Percentiles rank a stretch among this genome's conserved stretches.
Evolutionary conservation across 2,113 vertebrate genomes (phyloP).

Genomic region (Oryzias melastigma): DNA sequence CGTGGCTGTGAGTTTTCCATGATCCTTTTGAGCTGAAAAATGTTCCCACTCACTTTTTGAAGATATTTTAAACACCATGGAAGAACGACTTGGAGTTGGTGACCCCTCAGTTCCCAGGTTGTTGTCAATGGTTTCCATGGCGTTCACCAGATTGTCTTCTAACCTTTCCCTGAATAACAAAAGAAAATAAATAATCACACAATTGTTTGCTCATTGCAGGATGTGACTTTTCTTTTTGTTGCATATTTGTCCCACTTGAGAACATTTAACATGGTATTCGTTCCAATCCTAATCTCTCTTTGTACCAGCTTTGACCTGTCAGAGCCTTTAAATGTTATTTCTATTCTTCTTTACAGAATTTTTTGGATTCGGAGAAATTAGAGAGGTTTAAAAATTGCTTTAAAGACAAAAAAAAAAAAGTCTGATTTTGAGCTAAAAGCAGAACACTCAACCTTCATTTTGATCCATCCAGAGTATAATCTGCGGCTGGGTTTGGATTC

Average conservation of each 20-base stretch:
- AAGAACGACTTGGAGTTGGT: slow-evolving; percentile 50
- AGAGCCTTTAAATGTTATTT: no score
- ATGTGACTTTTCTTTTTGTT: background rate
- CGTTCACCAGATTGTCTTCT: slow-evolving; percentile 77
- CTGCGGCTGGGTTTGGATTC: no score
- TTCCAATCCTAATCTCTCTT: no score
- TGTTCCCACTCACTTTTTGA: slow-evolving; percentile 82
- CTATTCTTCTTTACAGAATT: no score
- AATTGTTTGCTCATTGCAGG: background rate
- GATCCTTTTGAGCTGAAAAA: no score
- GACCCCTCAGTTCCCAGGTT: slow-evolving; percentile 49
- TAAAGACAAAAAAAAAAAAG: background rate
- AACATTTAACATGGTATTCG: no score
- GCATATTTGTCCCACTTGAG: no score
- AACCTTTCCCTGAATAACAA: slow-evolving; percentile 72
- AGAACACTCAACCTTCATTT: background rate
- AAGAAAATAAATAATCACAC: background rate
- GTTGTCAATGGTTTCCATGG: slow-evolving; percentile 78
- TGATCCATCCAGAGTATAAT: no score
- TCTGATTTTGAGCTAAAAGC: background rate
- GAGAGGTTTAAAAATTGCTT: background rate
- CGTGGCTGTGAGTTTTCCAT: background rate
- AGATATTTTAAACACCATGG: slow-evolving; percentile 87
- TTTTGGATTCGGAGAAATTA: no score
- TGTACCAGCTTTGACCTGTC: no score